Percentiles rank a stretch among this genome's conserved stretches.
phyloP scores from a whole-genome alignment of 2,888 invertebrate genomes.

The Trachelus iudaicus region DNA sequence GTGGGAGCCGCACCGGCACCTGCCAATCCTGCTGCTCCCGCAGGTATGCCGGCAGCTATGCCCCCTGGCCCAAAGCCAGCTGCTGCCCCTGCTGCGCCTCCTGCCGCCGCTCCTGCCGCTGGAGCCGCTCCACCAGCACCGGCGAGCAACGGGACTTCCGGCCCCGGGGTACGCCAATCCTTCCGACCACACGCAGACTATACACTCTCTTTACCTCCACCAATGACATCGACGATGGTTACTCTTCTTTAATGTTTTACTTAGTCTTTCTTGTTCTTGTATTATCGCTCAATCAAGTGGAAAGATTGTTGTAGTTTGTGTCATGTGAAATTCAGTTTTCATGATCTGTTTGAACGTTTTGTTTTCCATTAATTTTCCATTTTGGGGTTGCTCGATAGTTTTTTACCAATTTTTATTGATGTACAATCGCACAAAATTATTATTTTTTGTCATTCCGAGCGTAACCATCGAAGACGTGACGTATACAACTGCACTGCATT shows the following conservation, averaged over 20 bases:
- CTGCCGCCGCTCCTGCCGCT: constrained; percentile 45
- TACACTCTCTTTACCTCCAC: constrained; percentile 26
- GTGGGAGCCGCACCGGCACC: constrained; percentile 67
- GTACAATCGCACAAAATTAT: too few relatives aligned
- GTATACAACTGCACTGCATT: constrained; percentile 7
- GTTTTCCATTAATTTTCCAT: neutral
- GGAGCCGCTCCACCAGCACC: constrained; percentile 46
- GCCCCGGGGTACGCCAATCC: constrained; percentile 58
- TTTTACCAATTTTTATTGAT: neutral
- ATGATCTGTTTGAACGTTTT: neutral
- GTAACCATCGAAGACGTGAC: constrained; percentile 6
- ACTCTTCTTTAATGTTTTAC: neutral
- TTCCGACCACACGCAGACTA: constrained; percentile 45
- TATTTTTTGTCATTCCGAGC: neutral
- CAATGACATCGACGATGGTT: constrained; percentile 14
- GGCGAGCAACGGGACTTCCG: constrained; percentile 27
- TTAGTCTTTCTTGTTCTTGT: neutral
- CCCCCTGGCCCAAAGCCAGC: constrained; percentile 25
- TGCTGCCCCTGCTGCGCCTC: constrained; percentile 29
- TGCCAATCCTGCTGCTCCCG: constrained; percentile 56
- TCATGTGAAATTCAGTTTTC: neutral
- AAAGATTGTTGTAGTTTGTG: neutral
- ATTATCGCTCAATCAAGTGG: neutral
- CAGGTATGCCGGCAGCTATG: constrained; percentile 15
- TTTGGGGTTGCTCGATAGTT: neutral